Base-by-base conservation (phyloP, 2,888 invertebrate species). In the Nipponacmea schrenckii region DNA sequence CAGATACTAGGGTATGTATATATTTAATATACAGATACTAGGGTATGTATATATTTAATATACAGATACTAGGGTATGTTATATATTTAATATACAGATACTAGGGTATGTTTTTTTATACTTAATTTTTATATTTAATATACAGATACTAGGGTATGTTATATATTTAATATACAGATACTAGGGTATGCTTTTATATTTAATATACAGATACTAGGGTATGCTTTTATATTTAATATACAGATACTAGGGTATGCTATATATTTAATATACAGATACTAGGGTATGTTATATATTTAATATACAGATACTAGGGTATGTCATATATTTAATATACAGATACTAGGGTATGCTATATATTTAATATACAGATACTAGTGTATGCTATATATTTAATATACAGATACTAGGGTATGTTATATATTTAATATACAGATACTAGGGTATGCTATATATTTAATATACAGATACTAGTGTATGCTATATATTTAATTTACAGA, bases 161-260 rank as follows among this genome's bases (percentile, higher is more conserved):
- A 3, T 5, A 44, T 63, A n/a, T n/a, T n/a, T n/a, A 63, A 72
- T 44, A 69, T 76, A 17, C 75, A 76, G 44, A 56, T 62, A 5
- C 26, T 64, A 64, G 74, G 75, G 76, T 76, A 69, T 56, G 67
- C 62, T 14, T n/a, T n/a, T n/a, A n/a, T n/a, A 3, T 5, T 31
- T 63, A 63, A 72, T 44, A 69, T 76, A 17, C 75, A 76, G 44
- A 56, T 62, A 5, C 26, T 64, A 64, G 74, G 75, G 76, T 76
- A 69, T 56, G 67, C 62, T 14, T n/a, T n/a, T n/a, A n/a, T n/a
- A 3, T 5, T 31, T 63, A 63, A 72, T 44, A 69, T 76, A 17
- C 75, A 76, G 44, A 56, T 62, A 5, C 26, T 64, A 64, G 74
- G 75, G 76, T 76, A 69, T 56, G 67, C 62, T 14, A 3, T 5